Percentiles rank a stretch among this genome's conserved stretches.
Conservation (phyloP, 2,888 invertebrate genomes). For the Bimastos eiseni region DNA sequence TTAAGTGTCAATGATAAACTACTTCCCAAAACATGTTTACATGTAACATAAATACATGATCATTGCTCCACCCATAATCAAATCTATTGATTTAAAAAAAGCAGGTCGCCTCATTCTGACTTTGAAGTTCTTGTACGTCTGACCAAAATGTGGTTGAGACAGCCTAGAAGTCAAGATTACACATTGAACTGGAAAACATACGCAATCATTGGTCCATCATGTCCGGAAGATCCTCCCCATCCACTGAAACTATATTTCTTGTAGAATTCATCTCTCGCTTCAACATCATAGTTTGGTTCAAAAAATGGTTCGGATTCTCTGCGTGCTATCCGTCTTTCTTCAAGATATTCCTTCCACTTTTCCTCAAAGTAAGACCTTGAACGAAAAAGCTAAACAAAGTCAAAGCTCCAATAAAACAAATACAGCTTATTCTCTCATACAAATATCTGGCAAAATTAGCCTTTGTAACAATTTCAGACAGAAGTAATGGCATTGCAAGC, state of each 20-base stretch:
- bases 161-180: no score
- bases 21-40: no score
- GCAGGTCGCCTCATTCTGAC: no score
- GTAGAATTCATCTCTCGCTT: conserved; percentile 56
- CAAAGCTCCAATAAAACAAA: not conserved
- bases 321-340: conserved; percentile 47
- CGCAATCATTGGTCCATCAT: conserved; percentile 61
- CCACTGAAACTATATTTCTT: conserved; percentile 53
- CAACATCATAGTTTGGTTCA: conserved; percentile 50
- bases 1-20: no score
- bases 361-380: conserved; percentile 53
- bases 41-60: no score
- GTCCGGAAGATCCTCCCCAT: conserved; percentile 60
- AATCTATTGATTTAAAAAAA: no score
- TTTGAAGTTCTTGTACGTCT: no score
- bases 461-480: not conserved
- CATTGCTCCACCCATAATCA: no score
- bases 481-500: not conserved
- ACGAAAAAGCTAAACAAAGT: not conserved
- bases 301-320: conserved; percentile 51
- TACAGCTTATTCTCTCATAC: not conserved
- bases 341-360: conserved; percentile 53
- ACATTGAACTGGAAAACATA: conserved; percentile 45
- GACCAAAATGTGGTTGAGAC: no score
- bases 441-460: not conserved